Base-by-base conservation (phyloP, 2,113 vertebrate genomes). In the Neomonachus schauinslandi region DNA sequence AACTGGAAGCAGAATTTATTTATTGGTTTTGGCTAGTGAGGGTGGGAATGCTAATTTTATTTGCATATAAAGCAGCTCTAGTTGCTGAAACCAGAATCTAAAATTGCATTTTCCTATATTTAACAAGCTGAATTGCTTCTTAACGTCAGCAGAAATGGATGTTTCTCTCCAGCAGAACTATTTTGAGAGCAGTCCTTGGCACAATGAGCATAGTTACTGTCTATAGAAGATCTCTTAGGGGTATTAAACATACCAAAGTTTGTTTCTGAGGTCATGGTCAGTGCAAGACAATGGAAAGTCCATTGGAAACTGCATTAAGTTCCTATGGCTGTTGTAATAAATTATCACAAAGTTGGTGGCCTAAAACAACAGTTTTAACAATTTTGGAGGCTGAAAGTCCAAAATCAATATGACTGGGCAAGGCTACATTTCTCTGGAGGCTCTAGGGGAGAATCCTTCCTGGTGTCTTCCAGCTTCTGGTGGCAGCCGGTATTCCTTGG, bases 91-190 rank as follows among this genome's bases (percentile, higher is more conserved):
- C 4, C 6, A 14, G 53, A 86, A 80, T 51, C 57, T 74, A 82
- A 96, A 91, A 81, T 91, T 77, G 26, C 39, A 86, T 91, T 95
- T 94, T 59, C 22, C 33, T 82, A 4, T 81, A 86, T 87, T 93
- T 95, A 95, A 82, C 11, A 39, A 87, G 74, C 49, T 81, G 74
- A 95, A 87, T 69, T 39, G n/a, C 59, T 87, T 86, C 21, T 77
- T 89, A 39, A 31, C 3, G 19, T 82, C 87, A 86, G 76, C 24
- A 67, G 55, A 76, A 91, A 84, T 82, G 53, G 49, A 55, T 49
- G 33, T 59, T 28, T 76, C 81, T 91, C 65, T 19, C 24, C 14
- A 59, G 33, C 57, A 86, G 86, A 65, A 57, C 2, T 59, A 26
- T 67, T 86, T 39, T 71, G 82, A 77, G 67, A 42, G 59, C 6